A percentile compares a stretch with the other conserved stretches of the same genome.
Conservation (phyloP, 2,888 invertebrate genomes). For the Leptarthrus brevirostris region DNA sequence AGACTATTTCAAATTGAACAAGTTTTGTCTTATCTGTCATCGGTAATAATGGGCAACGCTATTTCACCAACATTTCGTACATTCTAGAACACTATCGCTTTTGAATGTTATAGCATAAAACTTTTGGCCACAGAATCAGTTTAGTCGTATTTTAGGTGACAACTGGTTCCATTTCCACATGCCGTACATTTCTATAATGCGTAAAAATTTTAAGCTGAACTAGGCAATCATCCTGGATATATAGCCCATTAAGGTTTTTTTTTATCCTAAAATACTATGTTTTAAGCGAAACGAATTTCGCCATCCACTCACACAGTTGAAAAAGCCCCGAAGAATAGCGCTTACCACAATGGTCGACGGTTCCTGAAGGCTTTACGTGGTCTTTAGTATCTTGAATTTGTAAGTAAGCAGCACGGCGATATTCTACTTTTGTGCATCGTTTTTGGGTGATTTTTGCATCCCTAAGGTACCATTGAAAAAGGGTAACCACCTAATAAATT, state of each 20-base stretch:
- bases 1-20: too few relatives aligned
- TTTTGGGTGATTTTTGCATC: conserved; percentile 27
- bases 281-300: background rate
- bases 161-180: conserved; percentile 19
- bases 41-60: too few relatives aligned
- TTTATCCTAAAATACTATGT: background rate
- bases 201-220: conserved; percentile 29
- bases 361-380: conserved; percentile 19
- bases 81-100: too few relatives aligned
- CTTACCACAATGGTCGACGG: background rate
- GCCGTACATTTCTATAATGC: conserved; percentile 9
- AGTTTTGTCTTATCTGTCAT: too few relatives aligned
- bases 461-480: conserved; percentile 15
- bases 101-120: too few relatives aligned
- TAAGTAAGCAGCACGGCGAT: conserved; percentile 21
- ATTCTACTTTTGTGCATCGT: conserved; percentile 10
- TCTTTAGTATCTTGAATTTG: conserved; percentile 40
- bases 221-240: conserved; percentile 27
- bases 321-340: background rate
- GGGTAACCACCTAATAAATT: conserved; percentile 37
- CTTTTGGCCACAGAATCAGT: too few relatives aligned
- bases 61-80: too few relatives aligned
- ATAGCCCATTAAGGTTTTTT: conserved; percentile 34
- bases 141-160: conserved; percentile 19
- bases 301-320: background rate